phyloP scores from a whole-genome alignment of 2,888 invertebrate genomes.

The Erynnis tages region DNA sequence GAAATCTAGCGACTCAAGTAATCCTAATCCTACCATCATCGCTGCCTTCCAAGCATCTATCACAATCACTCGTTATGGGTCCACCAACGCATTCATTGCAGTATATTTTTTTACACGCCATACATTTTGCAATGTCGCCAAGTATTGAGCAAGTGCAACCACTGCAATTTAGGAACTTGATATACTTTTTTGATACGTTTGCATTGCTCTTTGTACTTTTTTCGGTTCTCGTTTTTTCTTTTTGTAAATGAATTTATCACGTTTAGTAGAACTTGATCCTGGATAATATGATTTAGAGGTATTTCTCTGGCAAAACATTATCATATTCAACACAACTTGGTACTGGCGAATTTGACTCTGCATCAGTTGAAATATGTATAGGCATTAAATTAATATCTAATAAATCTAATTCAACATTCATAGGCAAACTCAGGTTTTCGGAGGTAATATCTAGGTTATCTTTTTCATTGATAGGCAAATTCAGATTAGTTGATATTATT shows the following conservation, averaged over 20 bases:
- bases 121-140: constrained; percentile 7
- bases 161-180: constrained; percentile 12
- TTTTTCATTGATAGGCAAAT: neutral
- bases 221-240: constrained; percentile 4
- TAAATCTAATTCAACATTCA: constrained; percentile 23
- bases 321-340: constrained; percentile 7
- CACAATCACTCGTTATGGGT: constrained; percentile 8
- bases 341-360: constrained; percentile 6
- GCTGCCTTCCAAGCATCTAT: constrained; percentile 7
- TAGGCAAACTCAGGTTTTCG: constrained; percentile 9
- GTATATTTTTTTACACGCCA: constrained; percentile 10
- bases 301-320: constrained; percentile 4
- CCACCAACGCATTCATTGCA: constrained; percentile 9
- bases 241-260: constrained; percentile 7
- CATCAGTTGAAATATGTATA: constrained; percentile 18
- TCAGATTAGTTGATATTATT: neutral
- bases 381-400: constrained; percentile 24
- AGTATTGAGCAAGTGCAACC: constrained; percentile 13
- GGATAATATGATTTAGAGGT: constrained; percentile 8
- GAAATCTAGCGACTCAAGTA: too few species aligned
- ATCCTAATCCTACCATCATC: constrained; percentile 1
- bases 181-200: constrained; percentile 8
- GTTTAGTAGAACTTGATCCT: constrained; percentile 21
- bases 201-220: constrained; percentile 8
- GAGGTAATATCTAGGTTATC: neutral